Conservation (phyloP, 2,888 invertebrate species). For the Dyspetes luteomarginatus region DNA sequence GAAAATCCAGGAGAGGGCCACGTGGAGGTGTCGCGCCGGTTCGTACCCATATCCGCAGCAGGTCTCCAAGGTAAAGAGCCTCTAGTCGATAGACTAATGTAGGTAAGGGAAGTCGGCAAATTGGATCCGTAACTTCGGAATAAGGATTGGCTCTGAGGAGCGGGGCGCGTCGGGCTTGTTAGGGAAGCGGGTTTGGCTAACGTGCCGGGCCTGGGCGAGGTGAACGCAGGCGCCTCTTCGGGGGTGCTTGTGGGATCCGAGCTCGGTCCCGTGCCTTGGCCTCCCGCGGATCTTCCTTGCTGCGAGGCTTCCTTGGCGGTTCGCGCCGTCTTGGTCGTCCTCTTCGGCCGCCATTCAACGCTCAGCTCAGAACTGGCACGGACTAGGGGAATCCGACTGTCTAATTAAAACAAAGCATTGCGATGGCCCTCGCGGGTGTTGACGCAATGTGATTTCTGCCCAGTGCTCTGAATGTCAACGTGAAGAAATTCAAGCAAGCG, state of each 20-base stretch:
- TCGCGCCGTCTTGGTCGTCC: constrained; percentile 67
- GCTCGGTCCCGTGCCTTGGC: constrained; percentile 83
- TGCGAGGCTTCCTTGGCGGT: constrained; percentile 73
- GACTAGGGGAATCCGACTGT: constrained; percentile 84
- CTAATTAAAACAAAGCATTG: constrained; percentile 84
- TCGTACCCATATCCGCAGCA: constrained; percentile 91
- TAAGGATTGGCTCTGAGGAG: constrained; percentile 90
- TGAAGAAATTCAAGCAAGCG: constrained; percentile 85
- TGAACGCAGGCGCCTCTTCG: constrained; percentile 64
- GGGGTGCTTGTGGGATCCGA: constrained; percentile 73
- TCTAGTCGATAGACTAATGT: constrained; percentile 87
- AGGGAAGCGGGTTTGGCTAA: constrained; percentile 84
- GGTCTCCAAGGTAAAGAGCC: constrained; percentile 83
- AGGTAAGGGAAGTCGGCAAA: constrained; percentile 89
- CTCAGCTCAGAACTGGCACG: constrained; percentile 85
- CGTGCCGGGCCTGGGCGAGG: constrained; percentile 72
- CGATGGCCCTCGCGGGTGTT: constrained; percentile 87
- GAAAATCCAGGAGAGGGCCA: constrained; percentile 88
- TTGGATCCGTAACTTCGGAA: constrained; percentile 88
- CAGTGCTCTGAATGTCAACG: constrained; percentile 88
- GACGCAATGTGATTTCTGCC: constrained; percentile 89
- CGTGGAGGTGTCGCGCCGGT: constrained; percentile 83
- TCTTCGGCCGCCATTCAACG: constrained; percentile 84
- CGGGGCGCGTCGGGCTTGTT: no score
- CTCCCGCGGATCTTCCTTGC: constrained; percentile 80